Conservation (phyloP, 2,888 invertebrate genomes). For the Aphodius sticticus region DNA sequence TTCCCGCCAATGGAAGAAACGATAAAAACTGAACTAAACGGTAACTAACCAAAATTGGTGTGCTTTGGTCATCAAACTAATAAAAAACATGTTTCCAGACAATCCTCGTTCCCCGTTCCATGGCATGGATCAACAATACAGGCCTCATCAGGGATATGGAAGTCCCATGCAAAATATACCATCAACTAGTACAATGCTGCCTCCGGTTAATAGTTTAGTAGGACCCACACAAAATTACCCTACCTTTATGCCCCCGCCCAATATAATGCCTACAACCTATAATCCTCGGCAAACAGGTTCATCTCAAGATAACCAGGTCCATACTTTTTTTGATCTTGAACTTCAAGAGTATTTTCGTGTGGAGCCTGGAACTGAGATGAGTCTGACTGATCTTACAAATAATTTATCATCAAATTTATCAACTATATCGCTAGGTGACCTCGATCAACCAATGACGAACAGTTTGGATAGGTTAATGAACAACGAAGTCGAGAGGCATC, state of each 20-base stretch:
- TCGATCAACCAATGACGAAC: slow-evolving; percentile 59
- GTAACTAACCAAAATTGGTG: not conserved
- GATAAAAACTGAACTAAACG: slow-evolving; percentile 34
- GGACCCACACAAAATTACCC: too few relatives aligned
- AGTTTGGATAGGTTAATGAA: slow-evolving; percentile 65
- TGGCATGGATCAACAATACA: slow-evolving; percentile 15
- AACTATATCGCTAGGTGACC: slow-evolving; percentile 61
- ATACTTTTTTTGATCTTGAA: slow-evolving; percentile 16
- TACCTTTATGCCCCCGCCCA: not conserved
- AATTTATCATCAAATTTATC: slow-evolving; percentile 62
- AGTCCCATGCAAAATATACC: slow-evolving; percentile 19
- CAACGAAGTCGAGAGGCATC: slow-evolving; percentile 56
- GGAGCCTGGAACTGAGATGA: slow-evolving; percentile 20
- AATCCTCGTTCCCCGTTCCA: slow-evolving; percentile 27
- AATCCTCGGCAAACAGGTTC: slow-evolving; percentile 14
- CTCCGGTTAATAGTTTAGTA: too few relatives aligned
- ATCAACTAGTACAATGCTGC: not conserved
- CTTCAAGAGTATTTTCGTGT: not conserved
- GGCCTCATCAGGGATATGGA: slow-evolving; percentile 8
- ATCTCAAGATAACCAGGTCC: slow-evolving; percentile 26
- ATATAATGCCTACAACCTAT: slow-evolving; percentile 7
- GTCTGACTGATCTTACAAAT: slow-evolving; percentile 59
- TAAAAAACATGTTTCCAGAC: slow-evolving; percentile 28
- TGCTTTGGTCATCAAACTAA: slow-evolving; percentile 9
- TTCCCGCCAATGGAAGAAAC: slow-evolving; percentile 21